A percentile compares a stretch with the other conserved stretches of the same genome.
These are phyloP conservation scores for Phragmatobia fuliginosa DNA, from an alignment of 2,888 invertebrate genomes.

Conservation along the genomic window DNA sequence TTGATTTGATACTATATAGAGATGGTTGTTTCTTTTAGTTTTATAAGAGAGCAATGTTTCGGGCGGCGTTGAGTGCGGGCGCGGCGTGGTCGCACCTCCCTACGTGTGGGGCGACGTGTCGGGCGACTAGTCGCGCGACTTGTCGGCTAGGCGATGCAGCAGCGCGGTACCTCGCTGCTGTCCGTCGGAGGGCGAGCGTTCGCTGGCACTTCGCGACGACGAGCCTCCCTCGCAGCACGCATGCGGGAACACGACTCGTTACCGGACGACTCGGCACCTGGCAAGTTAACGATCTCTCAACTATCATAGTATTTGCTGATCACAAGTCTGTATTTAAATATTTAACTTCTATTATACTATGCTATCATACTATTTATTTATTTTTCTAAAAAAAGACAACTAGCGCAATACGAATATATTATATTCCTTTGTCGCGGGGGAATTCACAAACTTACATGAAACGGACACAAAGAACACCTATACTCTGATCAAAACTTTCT, in stretches of 20 bases:
- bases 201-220: slow-evolving; percentile 78
- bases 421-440: too few species aligned
- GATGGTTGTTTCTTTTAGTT: slow-evolving; percentile 1
- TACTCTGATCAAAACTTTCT: too few species aligned
- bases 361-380: too few species aligned
- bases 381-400: too few species aligned
- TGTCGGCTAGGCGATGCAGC: slow-evolving; percentile 68
- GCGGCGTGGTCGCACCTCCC: slow-evolving; percentile 53
- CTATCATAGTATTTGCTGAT: too few species aligned
- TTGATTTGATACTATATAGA: too few species aligned
- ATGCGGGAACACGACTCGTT: slow-evolving; percentile 82
- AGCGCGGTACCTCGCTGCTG: slow-evolving; percentile 84
- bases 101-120: slow-evolving; percentile 28
- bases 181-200: slow-evolving; percentile 77
- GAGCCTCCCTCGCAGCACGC: slow-evolving; percentile 79
- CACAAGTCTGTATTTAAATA: too few species aligned
- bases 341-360: too few species aligned
- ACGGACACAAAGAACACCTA: too few species aligned
- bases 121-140: slow-evolving; percentile 12
- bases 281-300: not conserved
- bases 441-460: too few species aligned
- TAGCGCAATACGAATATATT: too few species aligned
- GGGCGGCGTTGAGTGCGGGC: slow-evolving; percentile 38
- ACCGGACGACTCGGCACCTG: slow-evolving; percentile 78
- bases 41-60: slow-evolving; percentile 13